Percentiles rank a stretch among this genome's conserved stretches.
Conservation (phyloP, 2,113 vertebrate genomes). For the Platycercus adscitus region DNA sequence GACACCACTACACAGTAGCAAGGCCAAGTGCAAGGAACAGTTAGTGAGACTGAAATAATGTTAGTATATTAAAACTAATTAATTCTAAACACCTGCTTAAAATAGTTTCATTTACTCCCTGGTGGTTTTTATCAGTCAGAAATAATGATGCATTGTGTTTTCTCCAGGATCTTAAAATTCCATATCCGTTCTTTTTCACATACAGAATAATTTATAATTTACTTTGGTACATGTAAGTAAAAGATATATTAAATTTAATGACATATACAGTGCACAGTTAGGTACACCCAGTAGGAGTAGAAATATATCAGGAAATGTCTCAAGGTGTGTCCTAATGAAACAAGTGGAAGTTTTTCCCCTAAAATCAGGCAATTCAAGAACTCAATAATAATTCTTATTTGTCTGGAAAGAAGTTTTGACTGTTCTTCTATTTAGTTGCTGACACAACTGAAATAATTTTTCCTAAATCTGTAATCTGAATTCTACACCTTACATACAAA, state of each 20-base stretch:
- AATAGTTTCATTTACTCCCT: neutral
- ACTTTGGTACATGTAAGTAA: neutral
- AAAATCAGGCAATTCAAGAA: neutral
- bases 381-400: neutral
- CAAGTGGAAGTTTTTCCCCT: neutral
- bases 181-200: neutral
- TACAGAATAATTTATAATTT: neutral
- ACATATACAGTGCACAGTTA: neutral
- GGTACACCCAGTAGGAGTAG: neutral
- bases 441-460: neutral
- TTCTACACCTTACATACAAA: neutral
- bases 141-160: neutral
- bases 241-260: conserved; percentile 1
- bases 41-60: neutral
- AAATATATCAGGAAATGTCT: conserved; percentile 1
- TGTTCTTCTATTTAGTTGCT: conserved; percentile 10
- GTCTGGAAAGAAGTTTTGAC: conserved; percentile 24
- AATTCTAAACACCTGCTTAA: conserved; percentile 6
- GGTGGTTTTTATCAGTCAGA: conserved; percentile 14
- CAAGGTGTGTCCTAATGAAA: neutral
- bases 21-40: neutral
- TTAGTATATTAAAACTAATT: neutral
- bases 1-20: neutral
- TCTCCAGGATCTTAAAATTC: neutral
- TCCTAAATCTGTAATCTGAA: neutral